Percentiles rank a stretch among this genome's conserved stretches.
Conservation (phyloP, 2,797 vertebrate genomes). For the Masticophis lateralis region DNA sequence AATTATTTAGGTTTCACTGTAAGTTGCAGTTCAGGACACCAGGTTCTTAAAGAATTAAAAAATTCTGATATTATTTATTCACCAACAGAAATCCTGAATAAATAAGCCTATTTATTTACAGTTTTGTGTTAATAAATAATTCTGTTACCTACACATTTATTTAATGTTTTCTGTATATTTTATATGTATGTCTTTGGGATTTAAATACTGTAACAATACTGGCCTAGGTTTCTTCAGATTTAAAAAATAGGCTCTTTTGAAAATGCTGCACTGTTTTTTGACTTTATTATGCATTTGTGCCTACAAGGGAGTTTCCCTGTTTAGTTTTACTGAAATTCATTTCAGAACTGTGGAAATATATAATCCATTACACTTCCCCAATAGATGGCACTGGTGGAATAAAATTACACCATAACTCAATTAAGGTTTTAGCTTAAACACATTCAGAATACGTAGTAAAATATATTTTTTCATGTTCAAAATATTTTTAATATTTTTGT, state of each 20-base stretch:
- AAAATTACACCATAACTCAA: constrained; percentile 29
- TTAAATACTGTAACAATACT: constrained; percentile 24
- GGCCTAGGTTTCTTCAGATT: constrained; percentile 30
- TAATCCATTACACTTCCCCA: constrained; percentile 45
- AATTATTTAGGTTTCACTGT: background rate
- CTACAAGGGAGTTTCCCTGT: constrained; percentile 19
- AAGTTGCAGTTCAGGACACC: background rate
- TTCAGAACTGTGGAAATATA: constrained; percentile 15
- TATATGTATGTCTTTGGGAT: background rate
- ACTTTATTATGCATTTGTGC: constrained; percentile 22
- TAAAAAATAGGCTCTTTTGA: background rate
- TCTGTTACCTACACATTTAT: background rate
- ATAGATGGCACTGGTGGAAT: constrained; percentile 53
- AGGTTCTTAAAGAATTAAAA: background rate
- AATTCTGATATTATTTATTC: background rate
- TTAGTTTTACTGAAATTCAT: constrained; percentile 24
- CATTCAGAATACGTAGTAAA: background rate
- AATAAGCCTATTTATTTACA: background rate
- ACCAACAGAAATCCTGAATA: background rate
- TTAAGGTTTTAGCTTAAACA: background rate
- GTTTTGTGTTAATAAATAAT: background rate
- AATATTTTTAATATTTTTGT: background rate
- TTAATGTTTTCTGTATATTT: background rate
- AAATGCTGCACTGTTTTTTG: background rate
- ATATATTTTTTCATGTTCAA: background rate